These are phyloP conservation scores for Agrilus mali DNA, from an alignment of 2,888 invertebrate genomes.

Conservation along the genomic window DNA sequence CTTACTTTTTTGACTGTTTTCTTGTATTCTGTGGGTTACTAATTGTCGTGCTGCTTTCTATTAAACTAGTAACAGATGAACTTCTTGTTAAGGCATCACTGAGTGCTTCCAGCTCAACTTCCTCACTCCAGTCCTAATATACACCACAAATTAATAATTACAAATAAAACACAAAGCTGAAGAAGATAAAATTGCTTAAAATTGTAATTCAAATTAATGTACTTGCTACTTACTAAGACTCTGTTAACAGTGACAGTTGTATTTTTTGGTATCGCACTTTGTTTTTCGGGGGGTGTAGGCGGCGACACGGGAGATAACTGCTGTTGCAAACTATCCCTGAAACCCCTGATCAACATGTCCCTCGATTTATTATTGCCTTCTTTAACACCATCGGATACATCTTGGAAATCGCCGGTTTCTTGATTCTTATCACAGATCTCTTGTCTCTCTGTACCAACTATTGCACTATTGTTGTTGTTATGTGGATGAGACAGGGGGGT, in stretches of 20 bases:
- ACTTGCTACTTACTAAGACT: constrained; percentile 15
- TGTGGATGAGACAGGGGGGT: constrained; percentile 17
- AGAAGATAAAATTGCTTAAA: no score
- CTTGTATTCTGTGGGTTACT: constrained; percentile 19
- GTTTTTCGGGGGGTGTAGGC: constrained; percentile 14
- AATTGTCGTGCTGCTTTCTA: constrained; percentile 25
- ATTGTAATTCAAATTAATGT: no score
- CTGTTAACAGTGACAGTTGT: constrained; percentile 12
- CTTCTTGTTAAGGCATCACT: constrained; percentile 39
- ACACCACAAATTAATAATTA: background rate
- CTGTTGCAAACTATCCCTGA: constrained; percentile 18
- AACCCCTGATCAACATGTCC: constrained; percentile 6
- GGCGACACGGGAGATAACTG: constrained; percentile 23
- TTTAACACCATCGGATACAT: constrained; percentile 4
- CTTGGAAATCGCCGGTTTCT: background rate
- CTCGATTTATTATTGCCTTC: constrained; percentile 8
- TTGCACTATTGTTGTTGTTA: constrained; percentile 13
- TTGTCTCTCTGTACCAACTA: constrained; percentile 3
- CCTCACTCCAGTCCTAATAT: constrained; percentile 46
- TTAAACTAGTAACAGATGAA: constrained; percentile 40
- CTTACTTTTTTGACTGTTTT: constrained; percentile 26
- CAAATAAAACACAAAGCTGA: background rate
- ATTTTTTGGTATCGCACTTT: constrained; percentile 2
- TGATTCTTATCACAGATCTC: constrained; percentile 6
- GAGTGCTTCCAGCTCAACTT: constrained; percentile 38